Percentiles rank a stretch among this genome's conserved stretches.
Evolutionary conservation across 2,113 vertebrate genomes (phyloP).

Genomic region (Heterotilapia buettikoferi): DNA sequence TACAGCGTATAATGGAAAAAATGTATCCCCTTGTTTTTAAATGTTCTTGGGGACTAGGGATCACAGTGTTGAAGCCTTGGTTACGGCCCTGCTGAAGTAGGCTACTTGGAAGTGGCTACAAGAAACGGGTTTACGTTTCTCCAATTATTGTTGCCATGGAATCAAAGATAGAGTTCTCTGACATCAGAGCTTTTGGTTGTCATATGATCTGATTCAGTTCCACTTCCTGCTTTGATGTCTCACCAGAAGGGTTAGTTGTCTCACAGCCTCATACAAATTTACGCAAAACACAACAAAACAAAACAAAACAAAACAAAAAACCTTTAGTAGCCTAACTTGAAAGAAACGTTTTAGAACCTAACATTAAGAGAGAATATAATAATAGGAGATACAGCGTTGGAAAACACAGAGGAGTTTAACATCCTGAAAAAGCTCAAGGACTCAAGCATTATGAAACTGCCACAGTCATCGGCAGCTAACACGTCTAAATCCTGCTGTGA

Average conservation of each 20-base stretch:
- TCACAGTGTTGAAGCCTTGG: not conserved
- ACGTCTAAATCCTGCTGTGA: not conserved
- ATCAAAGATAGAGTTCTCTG: not conserved
- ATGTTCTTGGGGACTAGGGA: not conserved
- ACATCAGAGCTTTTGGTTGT: not conserved
- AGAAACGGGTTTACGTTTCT: not conserved
- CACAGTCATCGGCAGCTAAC: not conserved
- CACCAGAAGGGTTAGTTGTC: not conserved
- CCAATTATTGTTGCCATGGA: rapidly evolving
- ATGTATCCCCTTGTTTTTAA: rapidly evolving
- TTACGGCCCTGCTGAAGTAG: not conserved
- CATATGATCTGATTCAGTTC: not conserved
- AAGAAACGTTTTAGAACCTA: not conserved
- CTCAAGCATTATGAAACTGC: rapidly evolving
- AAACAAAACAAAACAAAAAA: not conserved
- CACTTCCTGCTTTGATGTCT: rapidly evolving
- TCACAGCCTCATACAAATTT: not conserved
- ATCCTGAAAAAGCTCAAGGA: not conserved
- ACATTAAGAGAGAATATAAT: not conserved
- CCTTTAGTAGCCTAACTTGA: not conserved
- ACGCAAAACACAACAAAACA: not conserved
- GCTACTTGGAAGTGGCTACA: not conserved
- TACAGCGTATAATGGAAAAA: not conserved
- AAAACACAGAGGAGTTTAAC: not conserved
- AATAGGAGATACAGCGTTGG: rapidly evolving